Percentiles rank a stretch among this genome's conserved stretches.
Evolutionary conservation across 2,888 invertebrate genomes (phyloP).

Genomic region (Lasioglossum leucozonium): DNA sequence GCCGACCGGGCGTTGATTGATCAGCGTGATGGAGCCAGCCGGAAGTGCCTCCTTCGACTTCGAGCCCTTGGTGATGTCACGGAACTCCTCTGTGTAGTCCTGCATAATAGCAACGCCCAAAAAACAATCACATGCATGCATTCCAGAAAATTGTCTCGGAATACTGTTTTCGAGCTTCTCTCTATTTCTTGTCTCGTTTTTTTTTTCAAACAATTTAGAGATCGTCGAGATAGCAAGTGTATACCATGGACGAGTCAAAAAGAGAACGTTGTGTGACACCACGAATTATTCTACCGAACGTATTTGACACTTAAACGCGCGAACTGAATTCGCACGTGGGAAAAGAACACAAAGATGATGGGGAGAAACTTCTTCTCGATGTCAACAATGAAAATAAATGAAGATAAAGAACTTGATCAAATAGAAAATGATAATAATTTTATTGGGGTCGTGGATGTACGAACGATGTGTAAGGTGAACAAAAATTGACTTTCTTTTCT

Average conservation of each 20-base stretch:
- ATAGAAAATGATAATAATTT: not conserved
- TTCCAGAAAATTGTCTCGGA: constrained; percentile 79
- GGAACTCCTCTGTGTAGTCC: constrained; percentile 99
- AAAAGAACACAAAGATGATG: not conserved
- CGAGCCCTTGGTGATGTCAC: constrained; percentile 96
- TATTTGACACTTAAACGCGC: constrained; percentile 33
- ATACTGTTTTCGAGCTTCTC: constrained; percentile 23
- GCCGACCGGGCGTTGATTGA: constrained; percentile 97
- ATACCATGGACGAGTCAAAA: not conserved
- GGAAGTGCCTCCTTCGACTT: constrained; percentile 97
- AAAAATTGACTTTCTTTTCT: not conserved
- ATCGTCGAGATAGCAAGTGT: not conserved
- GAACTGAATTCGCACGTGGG: not conserved
- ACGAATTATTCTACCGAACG: constrained; percentile 24
- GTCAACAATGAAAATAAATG: too few relatives aligned
- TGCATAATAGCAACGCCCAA: constrained; percentile 86
- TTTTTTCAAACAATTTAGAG: not conserved
- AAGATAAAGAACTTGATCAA: not conserved
- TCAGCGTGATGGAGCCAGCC: constrained; percentile 96
- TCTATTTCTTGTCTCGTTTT: not conserved
- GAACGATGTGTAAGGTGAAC: not conserved
- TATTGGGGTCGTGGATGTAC: not conserved
- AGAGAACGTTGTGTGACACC: not conserved
- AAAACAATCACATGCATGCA: constrained; percentile 85
- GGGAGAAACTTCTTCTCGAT: not conserved